phyloP scores from a whole-genome alignment of 2,797 vertebrate genomes.

The Glyptemys insculpta region DNA sequence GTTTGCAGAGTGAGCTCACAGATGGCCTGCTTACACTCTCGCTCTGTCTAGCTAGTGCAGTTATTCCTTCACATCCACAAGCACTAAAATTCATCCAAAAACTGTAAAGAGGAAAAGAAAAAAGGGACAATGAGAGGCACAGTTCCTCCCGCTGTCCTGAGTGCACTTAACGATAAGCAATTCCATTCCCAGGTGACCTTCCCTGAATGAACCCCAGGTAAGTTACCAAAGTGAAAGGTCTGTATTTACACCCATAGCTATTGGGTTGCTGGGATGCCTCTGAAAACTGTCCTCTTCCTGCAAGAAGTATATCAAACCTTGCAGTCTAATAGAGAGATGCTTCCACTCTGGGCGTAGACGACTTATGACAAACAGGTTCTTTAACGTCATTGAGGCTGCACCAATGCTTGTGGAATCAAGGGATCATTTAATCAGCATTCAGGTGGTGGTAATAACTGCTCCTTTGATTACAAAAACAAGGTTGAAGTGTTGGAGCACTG shows the following conservation, averaged over 20 bases:
- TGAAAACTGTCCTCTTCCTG: slow-evolving; percentile 7
- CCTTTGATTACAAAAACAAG: background rate
- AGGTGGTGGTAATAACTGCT: slow-evolving; percentile 26
- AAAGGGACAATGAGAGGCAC: background rate
- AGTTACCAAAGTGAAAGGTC: background rate
- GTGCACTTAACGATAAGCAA: background rate
- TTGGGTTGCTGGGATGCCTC: background rate
- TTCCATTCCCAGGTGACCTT: background rate
- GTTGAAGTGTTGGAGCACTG: background rate
- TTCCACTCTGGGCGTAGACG: background rate
- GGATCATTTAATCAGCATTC: background rate
- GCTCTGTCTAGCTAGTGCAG: background rate
- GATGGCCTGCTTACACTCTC: background rate
- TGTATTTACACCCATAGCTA: background rate
- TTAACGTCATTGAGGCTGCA: background rate
- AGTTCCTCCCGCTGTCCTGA: background rate
- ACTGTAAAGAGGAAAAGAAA: background rate
- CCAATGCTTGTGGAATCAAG: slow-evolving; percentile 19
- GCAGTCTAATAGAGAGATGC: slow-evolving; percentile 27
- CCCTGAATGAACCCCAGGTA: background rate
- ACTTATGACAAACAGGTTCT: background rate
- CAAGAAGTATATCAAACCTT: background rate
- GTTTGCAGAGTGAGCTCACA: background rate
- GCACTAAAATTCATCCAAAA: background rate
- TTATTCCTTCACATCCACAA: background rate